phyloP scores from a whole-genome alignment of 1,140 invertebrate genomes.

The Bombyx mandarina region DNA sequence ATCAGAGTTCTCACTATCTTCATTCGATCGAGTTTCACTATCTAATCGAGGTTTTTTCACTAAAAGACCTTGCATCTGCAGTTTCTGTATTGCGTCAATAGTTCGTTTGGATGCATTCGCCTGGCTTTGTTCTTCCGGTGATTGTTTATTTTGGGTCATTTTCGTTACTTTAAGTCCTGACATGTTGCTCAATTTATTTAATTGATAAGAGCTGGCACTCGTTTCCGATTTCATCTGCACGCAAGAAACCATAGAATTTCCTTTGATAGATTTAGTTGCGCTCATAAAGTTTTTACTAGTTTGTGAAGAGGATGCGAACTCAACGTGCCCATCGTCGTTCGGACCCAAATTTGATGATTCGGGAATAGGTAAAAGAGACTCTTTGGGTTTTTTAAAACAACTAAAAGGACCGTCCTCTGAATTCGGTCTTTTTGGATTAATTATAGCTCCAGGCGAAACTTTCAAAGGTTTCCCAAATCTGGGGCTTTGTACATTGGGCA shows the following conservation, averaged over 20 bases:
- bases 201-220: conserved; percentile 31
- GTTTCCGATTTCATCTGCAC: conserved; percentile 44
- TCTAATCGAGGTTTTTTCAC: conserved; percentile 54
- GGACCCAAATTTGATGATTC: conserved; percentile 18
- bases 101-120: conserved; percentile 31
- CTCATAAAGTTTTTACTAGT: conserved; percentile 35
- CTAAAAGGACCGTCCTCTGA: conserved; percentile 43
- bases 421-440: conserved; percentile 26
- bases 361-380: conserved; percentile 28
- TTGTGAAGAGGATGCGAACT: conserved; percentile 31
- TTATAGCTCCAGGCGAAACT: conserved; percentile 32
- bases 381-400: conserved; percentile 57
- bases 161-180: conserved; percentile 47
- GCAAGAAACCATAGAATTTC: conserved; percentile 31
- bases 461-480: conserved; percentile 33
- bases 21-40: conserved; percentile 2
- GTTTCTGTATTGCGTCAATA: conserved; percentile 51
- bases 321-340: conserved; percentile 17
- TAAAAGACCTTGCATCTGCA: conserved; percentile 55
- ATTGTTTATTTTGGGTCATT: conserved; percentile 38
- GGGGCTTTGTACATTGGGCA: conserved; percentile 21
- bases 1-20: conserved; percentile 29
- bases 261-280: conserved; percentile 37
- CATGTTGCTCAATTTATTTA: conserved; percentile 35
- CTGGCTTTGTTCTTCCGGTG: conserved; percentile 37